Conservation (phyloP, 1,140 invertebrate species). For the Agrypnia vestita region DNA sequence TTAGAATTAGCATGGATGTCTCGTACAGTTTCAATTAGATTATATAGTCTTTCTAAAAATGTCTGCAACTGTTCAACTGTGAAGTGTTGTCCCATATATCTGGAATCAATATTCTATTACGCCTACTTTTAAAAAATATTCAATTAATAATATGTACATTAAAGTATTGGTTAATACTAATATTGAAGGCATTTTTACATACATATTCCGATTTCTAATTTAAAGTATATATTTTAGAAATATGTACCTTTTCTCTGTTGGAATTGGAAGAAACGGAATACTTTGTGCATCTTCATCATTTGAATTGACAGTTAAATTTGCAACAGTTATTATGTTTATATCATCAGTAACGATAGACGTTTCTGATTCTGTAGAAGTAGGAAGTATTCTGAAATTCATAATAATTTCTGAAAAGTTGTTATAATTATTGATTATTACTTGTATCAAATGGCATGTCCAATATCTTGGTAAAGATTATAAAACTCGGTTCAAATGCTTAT, state of each 20-base stretch:
- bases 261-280: background rate
- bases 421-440: too few relatives aligned
- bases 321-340: background rate
- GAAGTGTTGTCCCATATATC: conserved; percentile 69
- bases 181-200: too few relatives aligned
- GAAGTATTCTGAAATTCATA: background rate
- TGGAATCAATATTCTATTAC: conserved; percentile 46
- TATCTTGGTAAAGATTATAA: too few relatives aligned
- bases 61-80: conserved; percentile 69
- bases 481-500: too few relatives aligned
- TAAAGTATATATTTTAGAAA: too few relatives aligned
- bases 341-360: background rate
- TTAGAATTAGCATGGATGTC: conserved; percentile 68
- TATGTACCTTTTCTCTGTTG: conserved; percentile 26
- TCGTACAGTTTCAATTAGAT: conserved; percentile 68
- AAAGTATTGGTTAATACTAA: too few relatives aligned
- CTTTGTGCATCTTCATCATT: background rate
- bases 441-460: too few relatives aligned
- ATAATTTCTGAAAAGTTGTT: background rate
- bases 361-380: background rate
- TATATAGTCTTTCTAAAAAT: conserved; percentile 69
- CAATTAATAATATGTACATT: too few relatives aligned
- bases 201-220: too few relatives aligned
- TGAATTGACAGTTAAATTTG: background rate
- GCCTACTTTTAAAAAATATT: too few relatives aligned